Evolutionary conservation across 1,140 invertebrate genomes (phyloP), one percentile per base, ranked within the genome.

Genomic region (Drosophila subpulchrella): DNA sequence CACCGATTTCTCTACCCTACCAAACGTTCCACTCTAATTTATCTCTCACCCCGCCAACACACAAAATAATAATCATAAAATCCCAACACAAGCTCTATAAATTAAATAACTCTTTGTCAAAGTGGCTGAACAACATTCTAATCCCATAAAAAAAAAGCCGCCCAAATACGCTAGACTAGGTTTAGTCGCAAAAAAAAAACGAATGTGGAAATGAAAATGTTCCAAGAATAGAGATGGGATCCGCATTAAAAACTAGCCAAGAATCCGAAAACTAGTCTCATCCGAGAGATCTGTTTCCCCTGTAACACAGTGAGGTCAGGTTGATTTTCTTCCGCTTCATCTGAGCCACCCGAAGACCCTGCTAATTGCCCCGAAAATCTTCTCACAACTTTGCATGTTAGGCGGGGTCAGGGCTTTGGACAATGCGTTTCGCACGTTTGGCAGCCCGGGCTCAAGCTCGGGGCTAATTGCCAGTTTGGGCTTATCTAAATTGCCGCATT

Each of bases 401-500:
- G 63, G 71, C 79, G 83, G 83, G 83, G 83, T 88, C 83, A 88
- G 83, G 83, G 83, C 78, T 89, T 74, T 65, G 71, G 53, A 88
- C 83, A 88, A 88, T 88, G 84, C 84, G 76, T 75, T 77, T 83
- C 68, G 78, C 78, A 86, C 79, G 67, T 82, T 75, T 51, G 58
- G 50, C 39, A 42, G 47, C 58, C 68, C 17, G 42, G 42, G 17
- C 17, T 46, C 58, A 48, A 59, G 44, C 44, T 53, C 50, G 70
- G 53, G 51, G 66, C 75, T 88, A 88, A 88, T 88, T 88, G 83
- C 83, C 83, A 53, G 66, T 71, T 84, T 24, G 55, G 74, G 72
- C 83, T 89, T 88, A 88, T 88, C 83, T 88, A 88, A 88, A 88
- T 88, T 88, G 79, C 84, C 76, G 75, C 80, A 66, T 88, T 88